Conservation (phyloP, 92 coral and sea anemone species). For the Phenganax stokvisi region DNA sequence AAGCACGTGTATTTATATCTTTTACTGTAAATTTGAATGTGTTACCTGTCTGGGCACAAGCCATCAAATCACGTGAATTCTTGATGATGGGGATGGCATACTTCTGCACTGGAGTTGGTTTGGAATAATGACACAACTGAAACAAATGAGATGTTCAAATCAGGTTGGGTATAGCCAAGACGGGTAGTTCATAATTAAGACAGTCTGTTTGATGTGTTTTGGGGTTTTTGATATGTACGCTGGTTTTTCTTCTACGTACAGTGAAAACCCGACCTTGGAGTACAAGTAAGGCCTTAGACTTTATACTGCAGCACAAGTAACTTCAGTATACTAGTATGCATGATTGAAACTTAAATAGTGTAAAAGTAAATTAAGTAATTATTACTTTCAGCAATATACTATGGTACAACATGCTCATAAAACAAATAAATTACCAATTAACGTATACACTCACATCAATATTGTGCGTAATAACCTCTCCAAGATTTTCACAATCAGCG, state of each 20-base stretch:
- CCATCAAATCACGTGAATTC: slow-evolving; percentile 89
- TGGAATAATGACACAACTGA: slow-evolving; percentile 72
- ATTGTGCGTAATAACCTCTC: slow-evolving; percentile 73
- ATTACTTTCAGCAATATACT: neutral
- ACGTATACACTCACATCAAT: slow-evolving; percentile 52
- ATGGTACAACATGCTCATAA: neutral
- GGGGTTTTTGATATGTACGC: too few relatives aligned
- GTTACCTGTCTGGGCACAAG: slow-evolving; percentile 96
- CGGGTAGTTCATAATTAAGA: neutral
- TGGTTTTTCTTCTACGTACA: too few relatives aligned
- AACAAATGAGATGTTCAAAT: neutral
- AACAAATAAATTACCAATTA: neutral
- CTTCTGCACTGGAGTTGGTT: slow-evolving; percentile 99
- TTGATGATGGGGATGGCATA: slow-evolving; percentile 92
- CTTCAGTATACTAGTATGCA: too few relatives aligned
- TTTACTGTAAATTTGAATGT: neutral
- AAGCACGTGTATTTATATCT: neutral
- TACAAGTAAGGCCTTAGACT: too few relatives aligned
- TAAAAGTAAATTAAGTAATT: neutral
- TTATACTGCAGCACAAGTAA: too few relatives aligned
- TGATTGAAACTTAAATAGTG: neutral
- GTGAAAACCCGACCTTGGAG: neutral
- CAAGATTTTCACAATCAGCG: slow-evolving; percentile 64
- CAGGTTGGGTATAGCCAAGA: too few relatives aligned
- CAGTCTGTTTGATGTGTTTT: too few relatives aligned